Percentiles rank a stretch among this genome's conserved stretches.
Evolutionary conservation across 1,140 invertebrate genomes (phyloP).

Genomic region (Euura saliciscinereae): DNA sequence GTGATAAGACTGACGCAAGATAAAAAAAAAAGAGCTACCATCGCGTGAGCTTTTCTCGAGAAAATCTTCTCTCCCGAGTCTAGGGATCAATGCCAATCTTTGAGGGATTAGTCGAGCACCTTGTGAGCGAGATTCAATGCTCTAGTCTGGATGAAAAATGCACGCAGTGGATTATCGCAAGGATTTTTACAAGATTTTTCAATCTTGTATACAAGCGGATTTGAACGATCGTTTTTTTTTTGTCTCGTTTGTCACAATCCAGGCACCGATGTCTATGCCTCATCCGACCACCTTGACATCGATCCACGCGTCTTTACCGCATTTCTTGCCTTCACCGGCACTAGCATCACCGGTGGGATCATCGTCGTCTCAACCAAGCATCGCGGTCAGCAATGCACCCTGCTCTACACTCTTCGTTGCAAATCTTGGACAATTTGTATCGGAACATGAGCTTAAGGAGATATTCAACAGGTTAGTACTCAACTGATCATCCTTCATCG

Average conservation of each 20-base stretch:
- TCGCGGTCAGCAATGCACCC: constrained; percentile 73
- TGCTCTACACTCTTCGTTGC: constrained; percentile 98
- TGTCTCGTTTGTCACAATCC: constrained; percentile 20
- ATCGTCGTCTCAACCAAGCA: constrained; percentile 73
- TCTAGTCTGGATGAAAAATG: no score
- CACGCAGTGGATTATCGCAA: no score
- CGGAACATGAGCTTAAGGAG: constrained; percentile 96
- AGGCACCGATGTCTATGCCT: constrained; percentile 76
- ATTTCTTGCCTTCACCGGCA: constrained; percentile 82
- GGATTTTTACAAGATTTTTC: no score
- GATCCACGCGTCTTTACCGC: constrained; percentile 77
- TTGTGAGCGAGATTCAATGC: no score
- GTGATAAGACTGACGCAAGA: no score
- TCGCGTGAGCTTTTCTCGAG: no score
- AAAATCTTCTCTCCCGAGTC: neutral
- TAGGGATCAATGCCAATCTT: neutral
- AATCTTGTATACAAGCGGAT: no score
- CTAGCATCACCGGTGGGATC: constrained; percentile 87
- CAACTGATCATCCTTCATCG: no score
- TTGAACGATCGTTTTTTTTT: neutral
- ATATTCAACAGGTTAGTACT: constrained; percentile 91
- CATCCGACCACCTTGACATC: constrained; percentile 81
- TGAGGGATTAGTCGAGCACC: neutral
- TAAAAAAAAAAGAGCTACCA: no score
- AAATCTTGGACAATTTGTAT: constrained; percentile 94